phyloP scores from a whole-genome alignment of 2,888 invertebrate genomes.

The Netelia inedita region DNA sequence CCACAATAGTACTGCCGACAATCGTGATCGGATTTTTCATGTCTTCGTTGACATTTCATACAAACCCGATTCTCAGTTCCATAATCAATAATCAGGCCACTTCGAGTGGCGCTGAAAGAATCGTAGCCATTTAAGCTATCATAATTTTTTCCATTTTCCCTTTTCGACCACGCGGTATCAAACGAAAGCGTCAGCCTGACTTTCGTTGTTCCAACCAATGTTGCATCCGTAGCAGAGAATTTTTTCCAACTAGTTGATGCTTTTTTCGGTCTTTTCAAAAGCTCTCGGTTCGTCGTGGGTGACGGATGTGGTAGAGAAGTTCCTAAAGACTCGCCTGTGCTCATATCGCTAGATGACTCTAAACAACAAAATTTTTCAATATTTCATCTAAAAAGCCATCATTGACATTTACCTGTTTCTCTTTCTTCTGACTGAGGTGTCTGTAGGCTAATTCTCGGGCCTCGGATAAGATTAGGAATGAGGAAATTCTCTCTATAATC shows the following conservation, averaged over 20 bases:
- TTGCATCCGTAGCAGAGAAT: neutral
- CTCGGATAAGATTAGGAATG: no score
- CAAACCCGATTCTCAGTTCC: conserved; percentile 32
- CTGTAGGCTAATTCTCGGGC: no score
- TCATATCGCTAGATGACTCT: no score
- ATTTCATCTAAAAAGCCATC: no score
- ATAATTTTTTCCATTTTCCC: conserved; percentile 19
- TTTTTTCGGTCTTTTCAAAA: neutral
- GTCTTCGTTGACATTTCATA: neutral
- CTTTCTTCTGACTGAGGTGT: no score
- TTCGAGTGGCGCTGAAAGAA: conserved; percentile 18
- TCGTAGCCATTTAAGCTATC: conserved; percentile 19
- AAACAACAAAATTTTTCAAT: no score
- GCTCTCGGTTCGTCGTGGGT: no score
- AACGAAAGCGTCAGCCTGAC: conserved; percentile 11
- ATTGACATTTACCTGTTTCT: no score
- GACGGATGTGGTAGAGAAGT: no score
- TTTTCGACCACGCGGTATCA: conserved; percentile 32
- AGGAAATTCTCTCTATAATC: no score
- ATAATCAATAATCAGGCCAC: conserved; percentile 34
- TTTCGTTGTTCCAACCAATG: neutral
- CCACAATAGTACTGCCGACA: conserved; percentile 57
- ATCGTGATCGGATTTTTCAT: conserved; percentile 51
- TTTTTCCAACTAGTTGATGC: neutral
- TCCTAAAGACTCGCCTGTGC: no score